These are phyloP conservation scores for Eupeodes latifasciatus DNA, from an alignment of 2,888 invertebrate species.

Conservation along the genomic window DNA sequence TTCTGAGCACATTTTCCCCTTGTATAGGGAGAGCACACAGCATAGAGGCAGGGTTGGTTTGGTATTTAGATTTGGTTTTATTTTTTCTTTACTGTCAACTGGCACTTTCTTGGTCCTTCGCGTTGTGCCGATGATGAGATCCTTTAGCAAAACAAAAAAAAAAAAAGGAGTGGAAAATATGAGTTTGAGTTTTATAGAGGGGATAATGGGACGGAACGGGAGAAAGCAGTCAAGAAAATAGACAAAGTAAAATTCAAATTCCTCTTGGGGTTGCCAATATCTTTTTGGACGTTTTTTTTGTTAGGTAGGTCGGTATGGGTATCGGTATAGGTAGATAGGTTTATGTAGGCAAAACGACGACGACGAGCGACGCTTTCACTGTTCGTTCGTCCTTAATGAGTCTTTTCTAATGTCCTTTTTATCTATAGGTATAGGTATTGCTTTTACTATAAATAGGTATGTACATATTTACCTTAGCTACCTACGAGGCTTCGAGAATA, in stretches of 20 bases:
- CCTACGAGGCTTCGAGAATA: neutral
- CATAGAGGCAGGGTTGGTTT: neutral
- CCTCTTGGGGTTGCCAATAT: conserved; percentile 72
- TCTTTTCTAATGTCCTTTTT: conserved; percentile 68
- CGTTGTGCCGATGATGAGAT: conserved; percentile 15
- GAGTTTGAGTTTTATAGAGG: conserved; percentile 24
- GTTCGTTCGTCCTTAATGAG: conserved; percentile 69
- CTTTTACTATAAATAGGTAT: neutral
- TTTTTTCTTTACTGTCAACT: conserved; percentile 20
- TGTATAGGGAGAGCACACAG: too few species aligned
- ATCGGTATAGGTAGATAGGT: neutral
- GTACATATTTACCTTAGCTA: neutral
- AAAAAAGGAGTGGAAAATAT: conserved; percentile 49
- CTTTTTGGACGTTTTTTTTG: conserved; percentile 43
- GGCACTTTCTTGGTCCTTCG: conserved; percentile 25
- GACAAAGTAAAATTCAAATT: conserved; percentile 64
- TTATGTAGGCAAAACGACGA: neutral
- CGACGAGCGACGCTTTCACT: neutral
- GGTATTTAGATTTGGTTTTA: conserved; percentile 9
- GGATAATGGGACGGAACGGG: conserved; percentile 18
- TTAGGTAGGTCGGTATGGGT: neutral
- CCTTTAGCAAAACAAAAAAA: conserved; percentile 31
- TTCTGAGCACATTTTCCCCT: conserved; percentile 43
- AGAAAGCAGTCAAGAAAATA: conserved; percentile 24
- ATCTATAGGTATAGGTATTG: neutral